Evolutionary conservation across 2,888 invertebrate genomes (phyloP), one percentile per base, ranked within the genome.

Genomic region (Drosophila rellima): DNA sequence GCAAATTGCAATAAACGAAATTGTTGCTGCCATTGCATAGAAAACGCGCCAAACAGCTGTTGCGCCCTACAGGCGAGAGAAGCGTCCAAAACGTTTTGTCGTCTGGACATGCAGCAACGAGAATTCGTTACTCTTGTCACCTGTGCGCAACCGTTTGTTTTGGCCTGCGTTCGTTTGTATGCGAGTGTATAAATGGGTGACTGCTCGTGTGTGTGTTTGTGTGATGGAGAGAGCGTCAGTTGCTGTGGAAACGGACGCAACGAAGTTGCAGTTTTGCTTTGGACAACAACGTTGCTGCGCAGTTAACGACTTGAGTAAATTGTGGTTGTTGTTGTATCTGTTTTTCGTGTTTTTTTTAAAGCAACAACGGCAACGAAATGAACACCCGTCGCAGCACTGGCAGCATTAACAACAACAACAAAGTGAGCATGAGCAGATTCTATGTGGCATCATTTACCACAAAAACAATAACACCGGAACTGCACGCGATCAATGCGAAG

Each of bases 401-500:
- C 60, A 70, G 70, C 54, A 70, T 64, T 5, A 61, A 29, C 33
- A 61, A 35, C 42, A 51, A 42, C 18, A 57, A n/a, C 15, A 40
- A 20, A 29, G 11, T 29, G 23, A 44, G 11, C 44, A 59, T 50
- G 37, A 62, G 20, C 64, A 45, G 63, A 44, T 47, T 57, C 29
- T 56, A 62, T 50, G 55, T 59, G 13, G 45, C 75, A 10, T 29
- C 74, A 20, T 37, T 78, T 3, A 61, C 61, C 48, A 72, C 78
- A 31, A 82, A 82, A 66, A 88, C 64, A 45, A 76, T 61, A n/a
- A 87, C 90, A 23, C 86, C 85, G 18, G 91, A 91, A 45, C 77
- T 86, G 70, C 90, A 88, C 35, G 80, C 82, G 48, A 74, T 83
- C 10, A 92, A 92, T 63, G 82, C 89, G 0, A 91, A 90, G 73